Base-by-base conservation (phyloP, 2,113 vertebrate species). In the Anser brachyrhynchus region DNA sequence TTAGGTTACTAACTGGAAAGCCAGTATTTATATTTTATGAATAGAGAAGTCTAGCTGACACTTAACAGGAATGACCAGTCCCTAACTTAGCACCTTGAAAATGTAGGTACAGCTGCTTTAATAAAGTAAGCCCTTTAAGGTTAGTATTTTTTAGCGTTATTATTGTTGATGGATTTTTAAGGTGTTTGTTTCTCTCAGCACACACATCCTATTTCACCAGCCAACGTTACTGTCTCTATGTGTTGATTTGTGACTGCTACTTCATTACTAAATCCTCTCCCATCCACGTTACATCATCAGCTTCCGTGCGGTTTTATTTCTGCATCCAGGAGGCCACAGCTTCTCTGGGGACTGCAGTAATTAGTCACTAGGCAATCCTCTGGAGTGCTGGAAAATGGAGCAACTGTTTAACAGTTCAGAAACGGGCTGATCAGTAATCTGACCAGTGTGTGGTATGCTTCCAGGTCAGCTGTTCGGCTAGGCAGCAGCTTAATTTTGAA, bases 1-100 rank as follows among this genome's bases (percentile, higher is more conserved):
- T 78, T 33, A 55, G 71, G 72, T 79, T 80, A 43, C 94, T 77
- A 84, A 83, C 84, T 23, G 25, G 66, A 86, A 55, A 87, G 54
- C 37, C 29, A 19, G 2, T 66, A 66, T 91, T 92, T 55, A 80
- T 71, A 62, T 80, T 44, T 57, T 57, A 51, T 71, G 69, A 73
- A 23, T 16, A 49, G 33, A 49, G 57, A 33, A 46, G 21, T 35
- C 16, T 43, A 37, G 14, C 37, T 77, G 33, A 57, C 39, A n/a
- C 17, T 23, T 23, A 22, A 13, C 21, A 43, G n/a, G 59, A 79
- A 81, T 44, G 41, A 80, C 20, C 58, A 67, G 10, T 19, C 13
- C 43, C 39, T 51, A 69, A 52, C 2, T 1, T 35, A 59, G 28
- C 39, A 67, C 35, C 22, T 52, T 92, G 46, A 12, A 91, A 54